These are phyloP conservation scores for Alosa alosa DNA, from an alignment of 2,113 vertebrate species.

Conservation along the genomic window DNA sequence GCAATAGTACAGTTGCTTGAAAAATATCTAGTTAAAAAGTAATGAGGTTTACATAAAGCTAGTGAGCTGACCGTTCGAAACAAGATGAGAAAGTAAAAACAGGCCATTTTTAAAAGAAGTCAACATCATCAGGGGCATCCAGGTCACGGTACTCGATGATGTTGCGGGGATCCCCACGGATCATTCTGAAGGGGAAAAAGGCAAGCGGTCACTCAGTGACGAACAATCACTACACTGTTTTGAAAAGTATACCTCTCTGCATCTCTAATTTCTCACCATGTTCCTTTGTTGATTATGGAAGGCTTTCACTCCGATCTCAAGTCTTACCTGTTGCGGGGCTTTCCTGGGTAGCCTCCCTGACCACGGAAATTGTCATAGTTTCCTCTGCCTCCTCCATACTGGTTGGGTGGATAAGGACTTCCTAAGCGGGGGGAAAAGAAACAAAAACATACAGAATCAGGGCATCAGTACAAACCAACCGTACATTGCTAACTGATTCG, in stretches of 20 bases:
- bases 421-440: slow-evolving; percentile 44
- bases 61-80: neutral
- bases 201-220: neutral
- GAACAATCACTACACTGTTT: neutral
- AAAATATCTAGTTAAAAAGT: slow-evolving; percentile 1
- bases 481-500: neutral
- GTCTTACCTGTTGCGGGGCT: slow-evolving; percentile 86
- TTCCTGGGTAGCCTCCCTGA: slow-evolving; percentile 83
- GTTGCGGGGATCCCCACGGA: slow-evolving; percentile 85
- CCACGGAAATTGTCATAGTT: slow-evolving; percentile 88
- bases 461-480: neutral
- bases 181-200: slow-evolving; percentile 73
- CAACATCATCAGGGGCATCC: slow-evolving; percentile 88
- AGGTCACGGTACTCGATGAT: slow-evolving; percentile 89
- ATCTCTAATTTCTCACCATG: neutral
- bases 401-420: slow-evolving; percentile 82
- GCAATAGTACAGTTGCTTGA: neutral
- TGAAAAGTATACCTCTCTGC: neutral
- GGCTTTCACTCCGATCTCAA: neutral
- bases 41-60: neutral
- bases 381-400: slow-evolving; percentile 82
- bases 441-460: neutral
- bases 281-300: neutral
- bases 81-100: slow-evolving; percentile 21
- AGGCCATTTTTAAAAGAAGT: slow-evolving; percentile 79